phyloP scores from a whole-genome alignment of 2,888 invertebrate genomes.

The Brachyptera putata region DNA sequence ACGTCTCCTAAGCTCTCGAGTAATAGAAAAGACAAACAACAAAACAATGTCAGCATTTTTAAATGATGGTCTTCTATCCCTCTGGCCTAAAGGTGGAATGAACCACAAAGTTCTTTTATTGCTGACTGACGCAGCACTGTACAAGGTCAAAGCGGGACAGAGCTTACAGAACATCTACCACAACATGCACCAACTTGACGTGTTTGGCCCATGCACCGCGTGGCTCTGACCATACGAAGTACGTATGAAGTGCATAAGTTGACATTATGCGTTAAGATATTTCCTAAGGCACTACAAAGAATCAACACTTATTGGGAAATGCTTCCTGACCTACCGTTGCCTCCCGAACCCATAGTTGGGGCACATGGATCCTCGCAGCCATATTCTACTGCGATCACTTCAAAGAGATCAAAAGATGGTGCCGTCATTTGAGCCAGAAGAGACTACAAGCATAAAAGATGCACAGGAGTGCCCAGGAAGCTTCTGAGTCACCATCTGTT shows the following conservation, averaged over 20 bases:
- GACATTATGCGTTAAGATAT: conserved; percentile 36
- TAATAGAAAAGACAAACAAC: no score
- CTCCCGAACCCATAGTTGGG: conserved; percentile 39
- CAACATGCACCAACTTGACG: conserved; percentile 38
- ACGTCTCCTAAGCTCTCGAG: no score
- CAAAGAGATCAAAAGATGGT: conserved; percentile 28
- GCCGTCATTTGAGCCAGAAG: neutral
- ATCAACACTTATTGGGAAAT: conserved; percentile 38
- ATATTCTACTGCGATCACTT: conserved; percentile 35
- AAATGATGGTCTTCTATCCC: no score
- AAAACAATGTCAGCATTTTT: no score
- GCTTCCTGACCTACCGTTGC: conserved; percentile 36
- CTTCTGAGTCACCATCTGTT: neutral
- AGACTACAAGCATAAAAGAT: neutral
- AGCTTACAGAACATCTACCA: conserved; percentile 37
- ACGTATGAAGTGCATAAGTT: conserved; percentile 37
- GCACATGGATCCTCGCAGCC: conserved; percentile 39
- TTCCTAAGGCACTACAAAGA: conserved; percentile 37
- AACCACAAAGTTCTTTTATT: conserved; percentile 33
- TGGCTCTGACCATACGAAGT: conserved; percentile 34
- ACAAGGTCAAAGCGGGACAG: conserved; percentile 37
- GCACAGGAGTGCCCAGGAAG: neutral
- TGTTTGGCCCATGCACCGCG: conserved; percentile 39
- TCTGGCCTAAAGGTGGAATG: no score
- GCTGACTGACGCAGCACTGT: conserved; percentile 35